Base-by-base conservation (phyloP, 2,113 vertebrate genomes). In the Neolamprologus fasciatus region DNA sequence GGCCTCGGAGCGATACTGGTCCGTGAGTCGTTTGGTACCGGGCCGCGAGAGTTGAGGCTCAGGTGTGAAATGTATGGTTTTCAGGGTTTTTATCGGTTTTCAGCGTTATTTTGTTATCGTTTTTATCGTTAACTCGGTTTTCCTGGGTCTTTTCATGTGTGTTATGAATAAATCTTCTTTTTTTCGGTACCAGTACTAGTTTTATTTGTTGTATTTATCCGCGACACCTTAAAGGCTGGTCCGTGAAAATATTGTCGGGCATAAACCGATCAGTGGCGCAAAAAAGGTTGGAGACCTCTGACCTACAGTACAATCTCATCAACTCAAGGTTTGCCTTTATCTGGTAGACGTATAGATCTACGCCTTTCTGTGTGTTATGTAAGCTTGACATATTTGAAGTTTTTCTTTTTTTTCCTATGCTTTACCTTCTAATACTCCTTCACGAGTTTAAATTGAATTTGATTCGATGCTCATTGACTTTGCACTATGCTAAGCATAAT, bases 381-480 rank as follows among this genome's bases (percentile, higher is more conserved):
- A 51, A 78, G 28, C 26, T 7, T 58, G 13, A 10, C 7, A 78
- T 33, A 66, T 3, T 21, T 55, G 37, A 57, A 42, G 16, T 21
- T 66, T 66, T 66, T 12, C 2, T 33, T 6, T 8, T 84, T 84
- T 58, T 33, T 78, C 26, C 37, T 55, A n/a, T 12, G 54, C 35
- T 87, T 19, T 50, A 17, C n/a, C 9, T 21, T 16, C 11, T 63
- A 88, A 86, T 40, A 76, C 7, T 26, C n/a, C 10, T 4, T 21
- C 10, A 57, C 57, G 3, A 86, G 17, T 76, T 83, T 54, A 31
- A 85, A 84, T 55, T 33, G 3, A 87, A 91, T 89, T 87, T 61
- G 5, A 91, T 87, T 86, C 73, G 26, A 66, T 85, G 61, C 50
- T 40, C 68, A 91, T 78, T 88, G 81, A 89, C 85, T 89, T 90